Conservation (phyloP, 2,113 vertebrate genomes). For the Nipponia nippon region DNA sequence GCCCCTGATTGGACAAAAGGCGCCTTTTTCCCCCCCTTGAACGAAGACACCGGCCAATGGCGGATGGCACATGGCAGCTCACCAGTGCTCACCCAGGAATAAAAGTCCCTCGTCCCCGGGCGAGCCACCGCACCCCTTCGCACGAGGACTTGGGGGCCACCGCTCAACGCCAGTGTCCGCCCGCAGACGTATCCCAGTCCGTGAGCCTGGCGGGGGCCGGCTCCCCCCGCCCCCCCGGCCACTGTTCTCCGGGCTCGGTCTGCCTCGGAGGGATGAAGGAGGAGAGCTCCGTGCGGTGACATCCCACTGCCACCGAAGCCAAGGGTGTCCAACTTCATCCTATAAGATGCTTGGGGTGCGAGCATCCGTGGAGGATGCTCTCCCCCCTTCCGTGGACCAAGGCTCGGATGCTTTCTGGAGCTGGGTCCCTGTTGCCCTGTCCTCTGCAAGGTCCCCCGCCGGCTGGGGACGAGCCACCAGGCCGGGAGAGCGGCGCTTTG, state of each 20-base stretch:
- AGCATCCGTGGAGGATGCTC: not conserved
- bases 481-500: not conserved
- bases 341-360: fast-evolving
- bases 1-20: slow-evolving; percentile 10
- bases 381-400: not conserved
- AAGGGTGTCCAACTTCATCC: not conserved
- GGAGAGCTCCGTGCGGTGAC: fast-evolving
- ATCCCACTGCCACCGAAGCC: not conserved
- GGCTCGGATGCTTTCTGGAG: not conserved
- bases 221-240: fast-evolving
- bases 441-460: not conserved
- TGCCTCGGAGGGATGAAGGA: not conserved
- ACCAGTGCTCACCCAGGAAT: not conserved
- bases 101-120: not conserved
- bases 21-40: fast-evolving
- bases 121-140: not conserved
- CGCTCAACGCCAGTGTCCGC: fast-evolving
- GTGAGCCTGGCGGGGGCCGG: fast-evolving
- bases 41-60: not conserved
- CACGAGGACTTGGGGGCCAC: fast-evolving
- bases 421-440: not conserved
- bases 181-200: fast-evolving
- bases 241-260: fast-evolving
- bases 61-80: not conserved
- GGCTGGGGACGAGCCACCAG: not conserved